Conservation (phyloP, 2,797 vertebrate genomes). For the Allobates femoralis region DNA sequence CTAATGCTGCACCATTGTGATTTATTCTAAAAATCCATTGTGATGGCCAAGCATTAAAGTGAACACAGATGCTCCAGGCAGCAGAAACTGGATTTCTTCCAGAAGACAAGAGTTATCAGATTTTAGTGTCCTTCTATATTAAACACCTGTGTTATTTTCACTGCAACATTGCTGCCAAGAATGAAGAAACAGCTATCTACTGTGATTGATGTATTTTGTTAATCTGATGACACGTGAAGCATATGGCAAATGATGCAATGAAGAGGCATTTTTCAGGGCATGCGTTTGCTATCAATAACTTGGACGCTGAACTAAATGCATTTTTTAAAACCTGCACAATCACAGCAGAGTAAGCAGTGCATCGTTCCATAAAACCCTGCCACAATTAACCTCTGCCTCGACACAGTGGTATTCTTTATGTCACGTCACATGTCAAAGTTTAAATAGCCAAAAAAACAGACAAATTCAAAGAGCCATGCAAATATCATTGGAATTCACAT, state of each 20-base stretch:
- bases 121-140: conserved; percentile 25
- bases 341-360: neutral
- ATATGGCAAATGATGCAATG: conserved; percentile 70
- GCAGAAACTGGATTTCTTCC: conserved; percentile 2
- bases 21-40: neutral
- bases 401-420: neutral
- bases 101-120: conserved; percentile 13
- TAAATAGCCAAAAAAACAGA: too few relatives aligned
- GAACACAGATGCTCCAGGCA: neutral
- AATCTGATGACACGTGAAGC: conserved; percentile 66
- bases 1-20: neutral
- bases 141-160: conserved; percentile 18
- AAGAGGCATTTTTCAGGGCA: conserved; percentile 65
- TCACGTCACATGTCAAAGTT: neutral
- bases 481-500: neutral
- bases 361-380: neutral
- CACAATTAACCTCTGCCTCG: neutral
- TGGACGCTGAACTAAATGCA: conserved; percentile 53
- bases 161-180: conserved; percentile 19
- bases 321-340: conserved; percentile 25
- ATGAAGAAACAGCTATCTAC: conserved; percentile 59
- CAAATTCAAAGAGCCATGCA: neutral
- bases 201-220: conserved; percentile 66
- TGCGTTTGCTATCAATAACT: conserved; percentile 65
- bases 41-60: neutral